Percentiles rank a stretch among this genome's conserved stretches.
These are phyloP conservation scores for Chionomys nivalis DNA, from an alignment of 2,113 vertebrate genomes.

Conservation along the genomic window DNA sequence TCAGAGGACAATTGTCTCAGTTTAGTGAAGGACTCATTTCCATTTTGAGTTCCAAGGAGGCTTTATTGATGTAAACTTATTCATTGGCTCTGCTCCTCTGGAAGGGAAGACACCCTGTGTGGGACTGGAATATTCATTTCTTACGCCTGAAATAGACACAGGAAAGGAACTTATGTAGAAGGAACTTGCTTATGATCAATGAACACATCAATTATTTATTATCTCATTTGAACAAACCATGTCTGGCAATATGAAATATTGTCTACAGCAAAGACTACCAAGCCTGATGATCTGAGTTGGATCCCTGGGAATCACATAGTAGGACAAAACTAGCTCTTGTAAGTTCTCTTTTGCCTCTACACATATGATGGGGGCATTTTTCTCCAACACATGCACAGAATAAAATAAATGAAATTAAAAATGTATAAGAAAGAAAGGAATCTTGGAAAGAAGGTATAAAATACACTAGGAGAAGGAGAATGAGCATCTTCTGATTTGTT, in stretches of 20 bases:
- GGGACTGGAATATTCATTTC: not conserved
- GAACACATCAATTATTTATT: not conserved
- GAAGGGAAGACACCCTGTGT: not conserved
- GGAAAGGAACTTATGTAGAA: not conserved
- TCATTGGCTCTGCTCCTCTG: not conserved
- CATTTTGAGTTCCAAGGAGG: not conserved
- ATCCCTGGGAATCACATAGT: not conserved
- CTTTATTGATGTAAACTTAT: not conserved
- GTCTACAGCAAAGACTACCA: not conserved
- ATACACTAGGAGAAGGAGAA: not conserved
- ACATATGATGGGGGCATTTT: not conserved
- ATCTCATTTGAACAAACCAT: not conserved
- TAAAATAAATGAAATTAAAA: not conserved
- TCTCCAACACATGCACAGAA: too few species aligned
- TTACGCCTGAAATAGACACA: not conserved
- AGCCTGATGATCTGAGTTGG: not conserved
- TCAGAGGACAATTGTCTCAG: not conserved
- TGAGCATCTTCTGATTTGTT: not conserved
- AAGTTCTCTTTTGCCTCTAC: not conserved
- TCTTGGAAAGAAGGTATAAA: not conserved
- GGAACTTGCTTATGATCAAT: not conserved
- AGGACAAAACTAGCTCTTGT: not conserved
- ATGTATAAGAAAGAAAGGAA: not conserved
- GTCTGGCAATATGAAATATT: not conserved
- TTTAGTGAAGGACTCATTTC: not conserved